Conservation (phyloP, 2,888 invertebrate species). For the Sarcophaga carnaria region DNA sequence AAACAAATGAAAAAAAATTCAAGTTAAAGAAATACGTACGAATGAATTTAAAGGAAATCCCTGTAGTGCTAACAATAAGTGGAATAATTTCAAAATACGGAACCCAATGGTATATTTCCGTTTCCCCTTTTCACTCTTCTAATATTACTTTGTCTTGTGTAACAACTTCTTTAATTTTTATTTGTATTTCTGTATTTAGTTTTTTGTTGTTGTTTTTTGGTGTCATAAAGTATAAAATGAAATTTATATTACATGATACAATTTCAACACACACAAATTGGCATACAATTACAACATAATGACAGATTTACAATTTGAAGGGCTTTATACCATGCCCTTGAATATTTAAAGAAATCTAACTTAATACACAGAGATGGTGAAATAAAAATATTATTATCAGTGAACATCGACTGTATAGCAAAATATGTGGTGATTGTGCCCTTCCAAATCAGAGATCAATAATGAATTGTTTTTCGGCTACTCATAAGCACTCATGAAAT, state of each 20-base stretch:
- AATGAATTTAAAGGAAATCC: conserved; percentile 25
- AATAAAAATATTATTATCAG: too few species aligned
- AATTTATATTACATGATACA: conserved; percentile 12
- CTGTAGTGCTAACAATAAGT: conserved; percentile 12
- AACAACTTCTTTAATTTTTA: neutral
- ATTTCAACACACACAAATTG: conserved; percentile 20
- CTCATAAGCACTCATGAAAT: too few species aligned
- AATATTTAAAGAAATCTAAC: neutral
- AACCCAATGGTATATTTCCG: neutral
- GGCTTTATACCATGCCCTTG: neutral
- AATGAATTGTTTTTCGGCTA: too few species aligned
- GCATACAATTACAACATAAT: conserved; percentile 25
- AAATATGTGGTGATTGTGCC: too few species aligned
- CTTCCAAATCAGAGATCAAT: too few species aligned
- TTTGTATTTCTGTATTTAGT: neutral
- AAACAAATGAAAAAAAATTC: too few species aligned
- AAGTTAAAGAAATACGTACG: too few species aligned
- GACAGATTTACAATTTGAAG: neutral
- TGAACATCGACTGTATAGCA: too few species aligned
- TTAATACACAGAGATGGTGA: neutral
- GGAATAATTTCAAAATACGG: conserved; percentile 21
- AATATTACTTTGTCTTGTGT: neutral
- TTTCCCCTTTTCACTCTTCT: neutral
- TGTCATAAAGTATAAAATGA: neutral
- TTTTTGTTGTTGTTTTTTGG: neutral